phyloP scores from a whole-genome alignment of 2,113 vertebrate species.

The Felis chaus region DNA sequence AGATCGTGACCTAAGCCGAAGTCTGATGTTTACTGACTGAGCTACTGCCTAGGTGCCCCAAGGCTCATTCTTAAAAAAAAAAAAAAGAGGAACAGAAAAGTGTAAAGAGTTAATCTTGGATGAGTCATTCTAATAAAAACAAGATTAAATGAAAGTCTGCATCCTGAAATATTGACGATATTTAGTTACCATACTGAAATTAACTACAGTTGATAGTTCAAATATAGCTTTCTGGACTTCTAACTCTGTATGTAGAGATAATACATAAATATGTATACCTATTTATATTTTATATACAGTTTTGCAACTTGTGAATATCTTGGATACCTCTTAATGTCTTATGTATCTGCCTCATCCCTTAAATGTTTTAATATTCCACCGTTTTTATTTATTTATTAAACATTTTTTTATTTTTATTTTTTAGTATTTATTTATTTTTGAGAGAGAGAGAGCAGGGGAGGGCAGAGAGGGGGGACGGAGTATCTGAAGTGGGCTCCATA shows the following conservation, averaged over 20 bases:
- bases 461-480: too few species aligned
- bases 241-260: background rate
- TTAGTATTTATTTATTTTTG: too few species aligned
- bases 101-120: background rate
- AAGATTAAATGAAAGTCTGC: background rate
- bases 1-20: too few species aligned
- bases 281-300: background rate
- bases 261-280: background rate
- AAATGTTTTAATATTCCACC: background rate
- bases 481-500: too few species aligned
- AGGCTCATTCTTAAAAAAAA: background rate
- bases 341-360: background rate
- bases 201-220: background rate
- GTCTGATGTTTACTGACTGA: too few species aligned
- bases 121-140: background rate
- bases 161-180: conserved; percentile 12
- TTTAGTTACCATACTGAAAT: background rate
- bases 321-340: background rate
- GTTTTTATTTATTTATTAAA: background rate
- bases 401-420: too few species aligned
- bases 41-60: too few species aligned
- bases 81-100: background rate
- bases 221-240: background rate
- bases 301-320: background rate
- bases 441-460: too few species aligned